Conservation (phyloP, 1,140 invertebrate species). For the Armadillidium nasatum region DNA sequence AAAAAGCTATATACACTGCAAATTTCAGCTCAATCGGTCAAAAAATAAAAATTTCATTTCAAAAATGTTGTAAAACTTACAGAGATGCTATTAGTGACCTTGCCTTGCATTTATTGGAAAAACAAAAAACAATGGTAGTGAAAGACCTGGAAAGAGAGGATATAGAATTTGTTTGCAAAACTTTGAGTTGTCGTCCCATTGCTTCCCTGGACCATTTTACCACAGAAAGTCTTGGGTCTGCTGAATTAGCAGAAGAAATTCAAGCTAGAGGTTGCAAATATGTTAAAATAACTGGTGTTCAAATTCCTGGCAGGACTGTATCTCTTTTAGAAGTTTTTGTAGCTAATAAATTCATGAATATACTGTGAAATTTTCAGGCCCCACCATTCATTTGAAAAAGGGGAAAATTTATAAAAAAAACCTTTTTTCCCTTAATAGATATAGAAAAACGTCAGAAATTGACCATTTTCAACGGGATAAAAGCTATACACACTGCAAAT, state of each 20-base stretch:
- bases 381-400: too few species aligned
- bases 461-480: too few species aligned
- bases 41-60: too few species aligned
- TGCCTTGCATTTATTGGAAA: slow-evolving; percentile 88
- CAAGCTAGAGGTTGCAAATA: slow-evolving; percentile 83
- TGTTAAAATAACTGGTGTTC: slow-evolving; percentile 84
- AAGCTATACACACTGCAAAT: too few species aligned
- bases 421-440: too few species aligned
- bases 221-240: slow-evolving; percentile 76
- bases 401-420: too few species aligned
- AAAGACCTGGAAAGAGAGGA: slow-evolving; percentile 98
- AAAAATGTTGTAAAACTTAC: slow-evolving; percentile 30
- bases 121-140: slow-evolving; percentile 96
- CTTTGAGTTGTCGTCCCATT: slow-evolving; percentile 57
- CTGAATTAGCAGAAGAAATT: slow-evolving; percentile 92
- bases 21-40: too few species aligned
- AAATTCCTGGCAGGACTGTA: slow-evolving; percentile 81
- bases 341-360: too few species aligned
- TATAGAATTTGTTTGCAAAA: slow-evolving; percentile 92
- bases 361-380: too few species aligned
- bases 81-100: slow-evolving; percentile 94
- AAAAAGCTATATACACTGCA: too few species aligned
- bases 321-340: too few species aligned
- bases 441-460: too few species aligned
- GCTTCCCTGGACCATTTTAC: slow-evolving; percentile 26